These are phyloP conservation scores for Australoheros facetus DNA, from an alignment of 2,797 vertebrate genomes.

Conservation along the genomic window DNA sequence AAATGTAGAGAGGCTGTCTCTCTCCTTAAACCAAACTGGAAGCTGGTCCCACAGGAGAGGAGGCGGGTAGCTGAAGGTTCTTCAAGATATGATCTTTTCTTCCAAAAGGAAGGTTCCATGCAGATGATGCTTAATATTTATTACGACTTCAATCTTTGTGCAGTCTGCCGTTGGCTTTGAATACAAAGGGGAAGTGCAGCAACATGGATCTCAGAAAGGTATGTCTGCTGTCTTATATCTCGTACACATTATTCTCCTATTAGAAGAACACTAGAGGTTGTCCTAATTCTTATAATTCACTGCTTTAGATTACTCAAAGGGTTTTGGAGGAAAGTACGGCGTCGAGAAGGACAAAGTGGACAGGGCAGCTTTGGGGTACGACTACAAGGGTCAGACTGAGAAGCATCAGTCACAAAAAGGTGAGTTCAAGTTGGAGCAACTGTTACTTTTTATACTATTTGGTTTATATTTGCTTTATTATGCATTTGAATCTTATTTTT, in stretches of 20 bases:
- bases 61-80: neutral
- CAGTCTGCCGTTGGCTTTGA: slow-evolving; percentile 94
- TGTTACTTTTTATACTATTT: neutral
- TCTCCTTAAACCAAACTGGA: neutral
- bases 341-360: slow-evolving; percentile 88
- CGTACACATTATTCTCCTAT: neutral
- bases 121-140: neutral
- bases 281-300: neutral
- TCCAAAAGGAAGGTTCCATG: neutral
- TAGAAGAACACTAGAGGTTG: neutral
- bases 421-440: slow-evolving; percentile 40
- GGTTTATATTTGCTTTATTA: neutral
- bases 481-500: neutral
- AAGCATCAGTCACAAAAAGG: slow-evolving; percentile 91
- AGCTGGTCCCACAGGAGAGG: neutral
- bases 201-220: slow-evolving; percentile 94
- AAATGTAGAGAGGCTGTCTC: neutral
- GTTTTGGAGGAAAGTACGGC: slow-evolving; percentile 89
- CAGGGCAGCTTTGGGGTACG: slow-evolving; percentile 88
- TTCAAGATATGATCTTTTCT: neutral
- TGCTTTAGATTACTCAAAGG: slow-evolving; percentile 84
- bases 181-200: slow-evolving; percentile 91
- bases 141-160: neutral
- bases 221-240: neutral
- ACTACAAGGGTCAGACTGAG: slow-evolving; percentile 87